Evolutionary conservation across 2,113 vertebrate species (phyloP).

Genomic region (Hydrochoerus hydrochaeris): DNA sequence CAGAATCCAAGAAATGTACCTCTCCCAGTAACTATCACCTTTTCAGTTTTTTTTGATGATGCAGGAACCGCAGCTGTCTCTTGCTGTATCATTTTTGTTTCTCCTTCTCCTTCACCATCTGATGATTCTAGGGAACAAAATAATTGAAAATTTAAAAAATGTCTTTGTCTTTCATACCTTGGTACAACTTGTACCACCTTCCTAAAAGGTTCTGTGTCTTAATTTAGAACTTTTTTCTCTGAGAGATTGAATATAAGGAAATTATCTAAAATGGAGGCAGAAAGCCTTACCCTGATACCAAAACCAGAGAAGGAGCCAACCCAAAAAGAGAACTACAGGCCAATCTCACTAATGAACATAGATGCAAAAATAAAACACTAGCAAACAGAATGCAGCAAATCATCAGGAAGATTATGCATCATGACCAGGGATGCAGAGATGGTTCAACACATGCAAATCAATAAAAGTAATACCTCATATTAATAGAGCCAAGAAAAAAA

Average conservation of each 20-base stretch:
- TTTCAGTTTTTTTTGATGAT: slow-evolving; percentile 78
- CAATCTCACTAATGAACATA: background rate
- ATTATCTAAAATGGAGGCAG: background rate
- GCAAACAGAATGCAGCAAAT: background rate
- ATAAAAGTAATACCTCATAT: background rate
- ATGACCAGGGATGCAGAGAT: background rate
- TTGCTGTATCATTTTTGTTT: slow-evolving; percentile 43
- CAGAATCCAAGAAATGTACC: background rate
- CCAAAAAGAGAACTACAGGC: too few species aligned
- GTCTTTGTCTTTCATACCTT: background rate
- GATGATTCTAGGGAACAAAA: slow-evolving; percentile 78
- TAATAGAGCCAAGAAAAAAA: background rate
- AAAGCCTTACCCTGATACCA: background rate
- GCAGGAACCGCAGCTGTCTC: slow-evolving; percentile 60
- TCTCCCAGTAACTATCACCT: slow-evolving; percentile 72
- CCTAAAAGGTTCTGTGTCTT: background rate
- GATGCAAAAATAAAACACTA: background rate
- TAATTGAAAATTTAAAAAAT: slow-evolving; percentile 55
- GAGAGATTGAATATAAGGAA: slow-evolving; percentile 43
- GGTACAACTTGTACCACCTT: background rate
- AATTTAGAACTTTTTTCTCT: slow-evolving; percentile 37
- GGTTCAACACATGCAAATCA: background rate
- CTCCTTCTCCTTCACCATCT: slow-evolving; percentile 78
- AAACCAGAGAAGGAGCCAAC: background rate
- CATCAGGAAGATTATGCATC: background rate